Evolutionary conservation across 2,797 vertebrate genomes (phyloP), one percentile per base, ranked within the genome.

Genomic region (Brachyrhaphis roseni): DNA sequence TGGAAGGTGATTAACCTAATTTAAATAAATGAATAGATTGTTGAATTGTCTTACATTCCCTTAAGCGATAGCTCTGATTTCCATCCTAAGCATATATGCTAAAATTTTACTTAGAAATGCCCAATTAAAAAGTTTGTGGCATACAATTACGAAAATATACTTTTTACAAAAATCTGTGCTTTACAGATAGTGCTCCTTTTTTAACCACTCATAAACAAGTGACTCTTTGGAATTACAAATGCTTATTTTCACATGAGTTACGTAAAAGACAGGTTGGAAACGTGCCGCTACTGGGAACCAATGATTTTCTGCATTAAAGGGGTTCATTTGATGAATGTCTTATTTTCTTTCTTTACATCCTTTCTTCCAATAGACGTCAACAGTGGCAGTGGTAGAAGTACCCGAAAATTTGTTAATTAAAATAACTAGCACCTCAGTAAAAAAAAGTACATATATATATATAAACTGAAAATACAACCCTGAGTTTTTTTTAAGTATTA

Each of bases 381-480:
- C 26, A 76, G 8, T n/a, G 31, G 31, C 31, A 66, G 45, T 68
- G 23, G 45, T 51, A 53, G 62, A 41, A 77, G 16, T 18, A 41
- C 18, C 46, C 59, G 49, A 16, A 41, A 6, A 5, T 1, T 4
- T 6, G 28, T 53, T 15, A 59, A 71, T 16, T 23, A 12, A 53
- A 39, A 20, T 16, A 15, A 8, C 13, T 68, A 68, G 11, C 8
- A 26, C 64, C 36, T 41, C 0, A 23, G 36, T 26, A 68, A 68
- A 68, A 26, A 10, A 11, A 23, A 39, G 1, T 3, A 13, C 1
- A 45, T 45, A 45, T 45, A 46, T 46, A 15, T 4, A 51, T 28
- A 64, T 64, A 59, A 28, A 28, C 18, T 66, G 49, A 68, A 36
- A 75, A 76, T 49, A 76, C 57, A 34, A 12, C 43, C 75, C 59